Evolutionary conservation across 2,113 vertebrate species (phyloP), one percentile per base, ranked within the genome.

Genomic region (Steatornis caripensis): DNA sequence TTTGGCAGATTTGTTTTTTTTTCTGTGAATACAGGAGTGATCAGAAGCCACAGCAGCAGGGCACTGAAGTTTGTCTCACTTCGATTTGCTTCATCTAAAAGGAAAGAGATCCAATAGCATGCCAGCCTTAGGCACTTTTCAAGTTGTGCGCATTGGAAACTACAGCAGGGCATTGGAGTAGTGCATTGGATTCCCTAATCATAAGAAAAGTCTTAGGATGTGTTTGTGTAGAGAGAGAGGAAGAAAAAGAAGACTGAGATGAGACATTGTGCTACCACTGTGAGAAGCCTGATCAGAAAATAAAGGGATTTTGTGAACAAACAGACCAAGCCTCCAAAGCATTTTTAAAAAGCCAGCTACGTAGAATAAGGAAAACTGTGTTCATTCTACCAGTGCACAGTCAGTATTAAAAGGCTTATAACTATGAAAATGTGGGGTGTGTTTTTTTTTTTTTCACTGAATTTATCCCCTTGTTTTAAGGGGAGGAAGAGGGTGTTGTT

Each of bases 21-120:
- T 46, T 61, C 57, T 92, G n/a, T 83, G 74, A 91, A 84, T 69
- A 75, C n/a, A 48, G 58, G 80, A 84, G 9, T 90, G 88, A 58
- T 41, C 37, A 95, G 81, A 95, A 85, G n/a, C 84, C 51, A 76
- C 69, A 96, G 71, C 34, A 91, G 54, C 20, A 77, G 64, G 22
- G 36, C 43, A 76, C 1, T 89, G 71, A 85, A 88, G 51, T 86
- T 91, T 75, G 49, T 49, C 45, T 93, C 53, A 48, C 55, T 72
- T 92, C 71, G 77, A 70, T 91, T 91, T 87, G 12, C 66, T 84
- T 95, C 65, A 62, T 83, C 89, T 82, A 75, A 48, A 84, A 95
- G 16, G 46, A 26, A 85, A 43, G 23, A 85, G 62, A 92, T 51
- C 32, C 51, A 76, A 5, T 24, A 49, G 22, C 3, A 4, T 70